Base-by-base conservation (phyloP, 1,140 invertebrate species). In the Dysdera silvatica region DNA sequence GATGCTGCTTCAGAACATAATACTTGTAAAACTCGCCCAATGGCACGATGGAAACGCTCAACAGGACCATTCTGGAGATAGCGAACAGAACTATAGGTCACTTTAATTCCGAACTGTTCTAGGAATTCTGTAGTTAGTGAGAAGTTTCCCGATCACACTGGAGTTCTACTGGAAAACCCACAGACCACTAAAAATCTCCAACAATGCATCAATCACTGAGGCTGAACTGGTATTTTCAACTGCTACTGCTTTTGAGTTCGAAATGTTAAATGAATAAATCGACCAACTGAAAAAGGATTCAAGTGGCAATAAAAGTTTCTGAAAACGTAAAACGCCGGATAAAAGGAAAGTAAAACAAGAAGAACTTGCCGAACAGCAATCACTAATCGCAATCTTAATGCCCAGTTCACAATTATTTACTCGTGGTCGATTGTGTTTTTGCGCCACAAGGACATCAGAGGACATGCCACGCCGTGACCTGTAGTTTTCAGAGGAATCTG, bases 91-190 rank as follows among this genome's bases (percentile, higher is more conserved):
- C 35, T 60, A 14, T 43, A 23, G 5, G 8, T 29, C 12, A 52
- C n/a, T 32, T 35, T 51, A 41, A 60, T 60, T 16, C 47, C 47
- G 35, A 60, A 60, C 20, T 23, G 2, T 18, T 41, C 35, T 48
- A 48, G 49, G 23, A 47, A 58, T n/a, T 32, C 4, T 5, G 26
- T 45, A 3, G 40, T 57, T n/a, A 45, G n/a, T 12, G n/a, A 31
- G 18, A 26, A n/a, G 37, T 29, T 20, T 29, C 40, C 20, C 26
- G 24, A 29, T 49, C 45, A 4, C 23, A 28, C 29, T 40, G 56
- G 2, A 59, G n/a, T 35, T 48, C n/a, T 20, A n/a, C 48, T 3
- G 28, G 41, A 16, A 58, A 58, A 14, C 43, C 43, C 29, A 48
- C 33, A n/a, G n/a, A 16, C 29, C 4, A 33, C 55, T 58, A 16